A percentile compares a stretch with the other conserved stretches of the same genome.
phyloP scores from a whole-genome alignment of 2,888 invertebrate genomes.

The Plagiodera versicolora region DNA sequence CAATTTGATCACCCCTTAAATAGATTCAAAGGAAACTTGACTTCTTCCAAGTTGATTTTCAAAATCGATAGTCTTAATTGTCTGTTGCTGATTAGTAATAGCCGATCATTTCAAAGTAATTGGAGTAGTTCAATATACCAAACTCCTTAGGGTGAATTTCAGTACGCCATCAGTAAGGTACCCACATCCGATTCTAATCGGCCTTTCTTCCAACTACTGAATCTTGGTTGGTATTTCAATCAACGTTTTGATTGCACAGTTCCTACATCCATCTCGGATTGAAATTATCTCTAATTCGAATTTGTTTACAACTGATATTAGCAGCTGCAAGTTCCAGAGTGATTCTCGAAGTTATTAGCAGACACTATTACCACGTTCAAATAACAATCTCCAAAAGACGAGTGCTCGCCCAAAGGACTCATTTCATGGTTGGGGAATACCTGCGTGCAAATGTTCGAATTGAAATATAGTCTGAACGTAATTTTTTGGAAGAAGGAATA shows the following conservation, averaged over 20 bases:
- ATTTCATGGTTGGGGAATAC: too few species aligned
- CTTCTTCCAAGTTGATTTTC: too few species aligned
- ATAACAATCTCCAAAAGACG: neutral
- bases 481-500: too few species aligned
- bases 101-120: too few species aligned
- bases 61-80: too few species aligned
- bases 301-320: neutral
- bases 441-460: too few species aligned
- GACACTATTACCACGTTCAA: neutral
- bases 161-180: neutral
- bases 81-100: too few species aligned
- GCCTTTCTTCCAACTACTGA: neutral
- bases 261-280: neutral
- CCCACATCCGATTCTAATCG: neutral
- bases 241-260: neutral
- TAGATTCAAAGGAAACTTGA: too few species aligned
- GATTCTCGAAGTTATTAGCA: constrained; percentile 1
- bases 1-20: too few species aligned
- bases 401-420: neutral
- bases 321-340: neutral
- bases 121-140: too few species aligned
- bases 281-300: neutral
- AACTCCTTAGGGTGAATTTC: too few species aligned
- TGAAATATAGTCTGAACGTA: too few species aligned
- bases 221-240: neutral